Evolutionary conservation across 2,888 invertebrate species (phyloP).

Genomic region (Ectobius pallidus): DNA sequence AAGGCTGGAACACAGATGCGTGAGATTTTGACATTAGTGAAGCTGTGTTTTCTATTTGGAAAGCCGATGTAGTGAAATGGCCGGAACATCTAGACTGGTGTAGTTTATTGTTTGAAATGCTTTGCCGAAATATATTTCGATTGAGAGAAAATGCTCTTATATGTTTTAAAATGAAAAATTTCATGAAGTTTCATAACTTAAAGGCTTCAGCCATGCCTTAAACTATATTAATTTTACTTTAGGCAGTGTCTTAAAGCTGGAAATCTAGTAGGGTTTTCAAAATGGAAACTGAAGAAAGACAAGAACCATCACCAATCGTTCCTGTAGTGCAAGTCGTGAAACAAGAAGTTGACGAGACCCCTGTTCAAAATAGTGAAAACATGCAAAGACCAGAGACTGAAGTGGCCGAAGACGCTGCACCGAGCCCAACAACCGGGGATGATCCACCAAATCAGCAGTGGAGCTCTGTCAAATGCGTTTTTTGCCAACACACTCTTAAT

Average conservation of each 20-base stretch:
- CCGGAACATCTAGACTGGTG: neutral
- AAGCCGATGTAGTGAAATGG: slow-evolving; percentile 12
- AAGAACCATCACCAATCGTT: neutral
- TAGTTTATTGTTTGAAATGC: neutral
- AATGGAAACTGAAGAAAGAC: slow-evolving; percentile 13
- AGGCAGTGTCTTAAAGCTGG: too few species aligned
- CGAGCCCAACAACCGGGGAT: slow-evolving; percentile 41
- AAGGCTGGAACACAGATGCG: neutral
- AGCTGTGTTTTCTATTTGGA: slow-evolving; percentile 4
- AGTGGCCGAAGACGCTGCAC: slow-evolving; percentile 37
- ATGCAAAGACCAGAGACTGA: slow-evolving; percentile 4
- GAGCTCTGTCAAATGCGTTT: slow-evolving; percentile 53
- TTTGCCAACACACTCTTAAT: slow-evolving; percentile 57
- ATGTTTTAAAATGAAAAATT: neutral
- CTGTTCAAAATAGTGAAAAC: slow-evolving; percentile 15
- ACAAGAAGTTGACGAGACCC: slow-evolving; percentile 20
- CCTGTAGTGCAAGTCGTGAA: neutral
- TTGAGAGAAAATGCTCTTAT: too few species aligned
- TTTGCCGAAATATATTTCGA: too few species aligned
- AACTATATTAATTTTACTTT: neutral
- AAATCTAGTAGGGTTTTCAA: too few species aligned
- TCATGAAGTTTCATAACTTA: neutral
- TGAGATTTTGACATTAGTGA: slow-evolving; percentile 17
- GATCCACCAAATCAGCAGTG: slow-evolving; percentile 37
- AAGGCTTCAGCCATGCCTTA: neutral